Conservation (phyloP, 2,888 invertebrate species). For the Trissonchulus latispiculum region DNA sequence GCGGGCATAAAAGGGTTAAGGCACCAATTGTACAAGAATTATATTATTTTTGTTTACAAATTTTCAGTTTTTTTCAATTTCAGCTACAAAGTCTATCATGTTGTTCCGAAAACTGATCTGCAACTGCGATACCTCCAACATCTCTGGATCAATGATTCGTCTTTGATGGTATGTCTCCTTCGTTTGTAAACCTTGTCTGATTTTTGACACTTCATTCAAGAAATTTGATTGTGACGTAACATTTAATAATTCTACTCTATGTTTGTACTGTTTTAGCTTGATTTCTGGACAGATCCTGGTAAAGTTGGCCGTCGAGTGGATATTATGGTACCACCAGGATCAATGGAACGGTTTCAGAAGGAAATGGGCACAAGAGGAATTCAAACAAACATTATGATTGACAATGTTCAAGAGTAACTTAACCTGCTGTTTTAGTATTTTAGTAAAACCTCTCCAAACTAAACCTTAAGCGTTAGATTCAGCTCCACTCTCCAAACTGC, state of each 20-base stretch:
- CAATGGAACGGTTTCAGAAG: slow-evolving; percentile 51
- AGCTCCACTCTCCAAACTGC: too few species aligned
- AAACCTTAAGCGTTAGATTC: too few species aligned
- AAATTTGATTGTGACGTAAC: too few species aligned
- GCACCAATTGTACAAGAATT: too few species aligned
- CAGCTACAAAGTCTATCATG: not conserved
- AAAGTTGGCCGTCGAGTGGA: slow-evolving; percentile 48
- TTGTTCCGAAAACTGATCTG: not conserved
- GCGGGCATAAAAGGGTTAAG: too few species aligned
- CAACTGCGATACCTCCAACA: not conserved
- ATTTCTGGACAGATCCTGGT: slow-evolving; percentile 41
- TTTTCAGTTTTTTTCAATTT: not conserved
- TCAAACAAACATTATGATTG: slow-evolving; percentile 58
- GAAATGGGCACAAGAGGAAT: slow-evolving; percentile 56
- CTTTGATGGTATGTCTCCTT: not conserved
- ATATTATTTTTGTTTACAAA: too few species aligned
- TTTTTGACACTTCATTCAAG: too few species aligned
- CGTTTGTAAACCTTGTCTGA: too few species aligned
- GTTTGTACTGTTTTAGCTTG: slow-evolving; percentile 35
- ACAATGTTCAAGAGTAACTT: slow-evolving; percentile 56
- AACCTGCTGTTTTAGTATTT: not conserved
- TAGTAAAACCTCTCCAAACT: not conserved
- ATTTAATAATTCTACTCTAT: too few species aligned
- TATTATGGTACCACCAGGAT: slow-evolving; percentile 61
- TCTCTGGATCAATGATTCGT: not conserved